phyloP scores from a whole-genome alignment of 1,140 invertebrate species.

The Pseudobourletiella spinata region DNA sequence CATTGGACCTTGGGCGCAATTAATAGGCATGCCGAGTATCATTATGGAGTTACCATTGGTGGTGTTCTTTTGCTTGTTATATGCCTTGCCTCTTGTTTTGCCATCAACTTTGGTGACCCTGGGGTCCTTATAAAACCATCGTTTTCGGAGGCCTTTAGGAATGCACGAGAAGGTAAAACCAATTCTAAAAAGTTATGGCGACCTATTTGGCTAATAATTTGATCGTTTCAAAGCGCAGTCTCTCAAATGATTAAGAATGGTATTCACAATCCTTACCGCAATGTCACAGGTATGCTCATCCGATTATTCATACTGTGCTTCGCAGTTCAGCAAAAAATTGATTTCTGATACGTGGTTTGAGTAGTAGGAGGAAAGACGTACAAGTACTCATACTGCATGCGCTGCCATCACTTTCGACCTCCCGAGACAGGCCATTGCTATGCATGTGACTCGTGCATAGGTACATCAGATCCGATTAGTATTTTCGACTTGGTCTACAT shows the following conservation, averaged over 20 bases:
- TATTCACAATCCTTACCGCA: conserved; percentile 5
- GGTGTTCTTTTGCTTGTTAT: conserved; percentile 2
- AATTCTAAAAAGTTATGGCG: no score
- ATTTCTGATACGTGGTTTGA: no score
- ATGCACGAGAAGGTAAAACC: conserved; percentile 3
- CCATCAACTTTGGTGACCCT: conserved; percentile 9
- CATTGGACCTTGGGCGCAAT: no score
- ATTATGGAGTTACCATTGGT: background rate
- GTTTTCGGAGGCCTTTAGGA: conserved; percentile 9
- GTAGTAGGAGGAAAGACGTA: background rate
- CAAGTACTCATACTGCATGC: conserved; percentile 5
- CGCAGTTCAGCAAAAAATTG: no score
- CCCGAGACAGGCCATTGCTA: conserved; percentile 7
- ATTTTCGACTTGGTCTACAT: background rate
- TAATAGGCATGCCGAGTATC: conserved; percentile 6
- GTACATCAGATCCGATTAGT: conserved; percentile 2
- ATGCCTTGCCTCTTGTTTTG: background rate
- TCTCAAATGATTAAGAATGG: conserved; percentile 1
- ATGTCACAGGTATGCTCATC: background rate
- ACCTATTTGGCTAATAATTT: no score
- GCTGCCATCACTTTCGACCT: conserved; percentile 11
- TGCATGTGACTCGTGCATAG: conserved; percentile 19
- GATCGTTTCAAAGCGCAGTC: background rate
- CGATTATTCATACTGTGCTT: no score
- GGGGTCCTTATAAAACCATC: conserved; percentile 11